Conservation (phyloP, 2,113 vertebrate species). For the Aspiorhynchus laticeps region DNA sequence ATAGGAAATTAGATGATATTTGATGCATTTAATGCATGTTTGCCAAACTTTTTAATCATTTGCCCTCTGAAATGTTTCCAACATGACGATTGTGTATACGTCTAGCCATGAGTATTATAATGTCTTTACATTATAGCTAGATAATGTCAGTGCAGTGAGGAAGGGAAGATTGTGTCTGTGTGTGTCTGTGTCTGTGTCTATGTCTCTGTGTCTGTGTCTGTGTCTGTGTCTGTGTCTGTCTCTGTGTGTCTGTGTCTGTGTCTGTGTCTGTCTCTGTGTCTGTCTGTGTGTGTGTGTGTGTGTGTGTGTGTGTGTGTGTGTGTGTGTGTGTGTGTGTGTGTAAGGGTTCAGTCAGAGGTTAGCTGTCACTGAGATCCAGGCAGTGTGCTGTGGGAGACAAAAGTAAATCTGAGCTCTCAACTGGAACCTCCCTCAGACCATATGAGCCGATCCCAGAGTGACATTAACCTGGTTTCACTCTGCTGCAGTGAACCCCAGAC, state of each 20-base stretch:
- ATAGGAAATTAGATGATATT: not conserved
- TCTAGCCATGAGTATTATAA: not conserved
- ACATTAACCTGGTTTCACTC: conserved; percentile 35
- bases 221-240: too few species aligned
- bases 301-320: too few species aligned
- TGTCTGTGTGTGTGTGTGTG: not conserved
- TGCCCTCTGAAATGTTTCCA: not conserved
- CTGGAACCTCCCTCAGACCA: conserved; percentile 41
- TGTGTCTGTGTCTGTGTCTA: too few species aligned
- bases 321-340: not conserved
- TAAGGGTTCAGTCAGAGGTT: conserved; percentile 44
- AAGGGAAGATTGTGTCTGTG: not conserved
- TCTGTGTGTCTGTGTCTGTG: not conserved
- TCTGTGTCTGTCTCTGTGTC: not conserved
- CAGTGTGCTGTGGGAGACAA: conserved; percentile 48
- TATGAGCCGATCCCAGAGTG: conserved; percentile 43
- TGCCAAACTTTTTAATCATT: not conserved
- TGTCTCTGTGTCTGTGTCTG: conserved; percentile 1
- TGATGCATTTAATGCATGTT: not conserved
- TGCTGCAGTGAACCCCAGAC: conserved; percentile 12
- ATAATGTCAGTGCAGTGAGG: conserved; percentile 19
- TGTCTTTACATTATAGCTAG: conserved; percentile 28
- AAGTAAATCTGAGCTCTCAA: conserved; percentile 43
- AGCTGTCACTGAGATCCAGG: conserved; percentile 51
- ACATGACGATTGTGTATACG: not conserved